phyloP scores from a whole-genome alignment of 2,797 vertebrate genomes.

The Aplochiton taeniatus region DNA sequence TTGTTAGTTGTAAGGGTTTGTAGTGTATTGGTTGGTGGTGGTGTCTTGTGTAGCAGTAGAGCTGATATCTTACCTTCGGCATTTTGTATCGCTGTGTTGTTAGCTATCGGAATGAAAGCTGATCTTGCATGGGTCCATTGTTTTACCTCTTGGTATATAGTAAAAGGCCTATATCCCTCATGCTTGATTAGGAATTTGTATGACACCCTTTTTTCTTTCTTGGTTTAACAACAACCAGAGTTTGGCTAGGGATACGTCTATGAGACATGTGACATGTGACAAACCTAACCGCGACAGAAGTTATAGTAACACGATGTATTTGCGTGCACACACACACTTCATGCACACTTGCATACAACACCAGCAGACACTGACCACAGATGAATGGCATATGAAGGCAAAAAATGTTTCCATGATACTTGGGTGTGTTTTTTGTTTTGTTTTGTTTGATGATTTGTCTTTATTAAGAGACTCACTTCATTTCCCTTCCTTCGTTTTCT shows the following conservation, averaged over 20 bases:
- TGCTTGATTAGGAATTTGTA: conserved; percentile 23
- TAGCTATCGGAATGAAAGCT: conserved; percentile 34
- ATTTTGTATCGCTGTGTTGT: conserved; percentile 51
- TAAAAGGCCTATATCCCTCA: conserved; percentile 43
- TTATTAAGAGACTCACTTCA: conserved; percentile 13
- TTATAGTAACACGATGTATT: conserved; percentile 55
- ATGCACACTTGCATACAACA: conserved; percentile 77
- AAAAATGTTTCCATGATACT: conserved; percentile 62
- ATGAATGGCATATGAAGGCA: conserved; percentile 60
- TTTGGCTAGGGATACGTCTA: conserved; percentile 69
- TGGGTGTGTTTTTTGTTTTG: too few relatives aligned
- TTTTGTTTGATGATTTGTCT: conserved; percentile 6
- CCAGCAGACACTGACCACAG: conserved; percentile 73
- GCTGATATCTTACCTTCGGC: conserved; percentile 39
- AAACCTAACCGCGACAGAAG: conserved; percentile 62
- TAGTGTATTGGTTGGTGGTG: conserved; percentile 47
- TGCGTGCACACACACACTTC: conserved; percentile 70
- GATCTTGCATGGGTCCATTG: conserved; percentile 52
- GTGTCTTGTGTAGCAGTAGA: conserved; percentile 57
- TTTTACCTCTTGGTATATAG: conserved; percentile 40
- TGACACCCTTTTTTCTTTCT: conserved; percentile 6
- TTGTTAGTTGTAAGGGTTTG: conserved; percentile 42
- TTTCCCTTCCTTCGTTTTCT: conserved; percentile 16
- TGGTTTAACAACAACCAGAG: conserved; percentile 32
- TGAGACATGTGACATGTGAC: conserved; percentile 50